Percentiles rank a stretch among this genome's conserved stretches.
These are phyloP conservation scores for Noctua janthina DNA, from an alignment of 2,888 invertebrate species.

Conservation along the genomic window DNA sequence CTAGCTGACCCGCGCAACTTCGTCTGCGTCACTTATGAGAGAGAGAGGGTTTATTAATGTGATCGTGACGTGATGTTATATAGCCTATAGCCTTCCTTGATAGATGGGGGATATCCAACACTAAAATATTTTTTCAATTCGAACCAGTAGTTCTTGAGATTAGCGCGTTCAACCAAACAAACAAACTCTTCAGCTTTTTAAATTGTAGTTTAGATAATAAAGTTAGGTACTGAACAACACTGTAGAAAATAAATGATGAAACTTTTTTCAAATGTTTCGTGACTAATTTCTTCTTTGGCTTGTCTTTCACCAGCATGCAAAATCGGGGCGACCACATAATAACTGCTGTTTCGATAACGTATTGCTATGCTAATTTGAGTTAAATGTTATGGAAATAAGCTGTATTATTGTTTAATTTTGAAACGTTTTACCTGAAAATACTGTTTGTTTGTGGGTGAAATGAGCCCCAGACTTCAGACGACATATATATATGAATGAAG, in stretches of 20 bases:
- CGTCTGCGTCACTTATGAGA: too few species aligned
- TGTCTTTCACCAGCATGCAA: conserved; percentile 67
- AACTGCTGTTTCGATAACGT: conserved; percentile 45
- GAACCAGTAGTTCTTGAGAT: too few species aligned
- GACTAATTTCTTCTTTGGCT: conserved; percentile 70
- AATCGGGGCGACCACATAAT: conserved; percentile 46
- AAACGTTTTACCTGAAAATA: conserved; percentile 30
- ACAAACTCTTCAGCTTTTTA: too few species aligned
- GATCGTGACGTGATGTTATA: too few species aligned
- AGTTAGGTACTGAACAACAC: conserved; percentile 7
- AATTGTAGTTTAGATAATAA: too few species aligned
- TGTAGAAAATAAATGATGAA: conserved; percentile 42
- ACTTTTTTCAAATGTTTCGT: conserved; percentile 64
- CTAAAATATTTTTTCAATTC: too few species aligned
- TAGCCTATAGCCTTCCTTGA: too few species aligned
- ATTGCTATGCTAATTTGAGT: conserved; percentile 42
- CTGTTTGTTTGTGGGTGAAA: conserved; percentile 57
- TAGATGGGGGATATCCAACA: too few species aligned
- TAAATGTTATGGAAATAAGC: conserved; percentile 19
- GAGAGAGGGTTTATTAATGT: too few species aligned
- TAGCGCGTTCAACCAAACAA: too few species aligned
- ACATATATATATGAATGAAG: conserved; percentile 67
- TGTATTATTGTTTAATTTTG: background rate
- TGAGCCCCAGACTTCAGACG: conserved; percentile 71
- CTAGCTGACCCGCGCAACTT: too few species aligned